Base-by-base conservation (phyloP, 2,797 vertebrate genomes). In the Pseudomugil tenellus region DNA sequence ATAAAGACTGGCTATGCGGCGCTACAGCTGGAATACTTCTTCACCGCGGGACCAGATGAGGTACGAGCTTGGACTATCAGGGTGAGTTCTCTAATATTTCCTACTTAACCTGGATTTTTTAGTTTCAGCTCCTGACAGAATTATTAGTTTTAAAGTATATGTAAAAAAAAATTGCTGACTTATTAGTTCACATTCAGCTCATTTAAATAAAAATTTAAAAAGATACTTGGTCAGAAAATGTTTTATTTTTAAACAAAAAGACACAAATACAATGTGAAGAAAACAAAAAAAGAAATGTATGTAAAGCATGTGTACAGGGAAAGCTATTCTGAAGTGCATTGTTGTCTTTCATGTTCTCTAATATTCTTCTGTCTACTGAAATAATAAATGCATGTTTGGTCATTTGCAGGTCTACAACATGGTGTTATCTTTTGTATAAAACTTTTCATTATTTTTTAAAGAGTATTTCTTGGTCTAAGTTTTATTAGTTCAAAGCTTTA, bases 1-100 rank as follows among this genome's bases (percentile, higher is more conserved):
- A 98, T 99, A 92, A 99, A 99, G 95, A 94, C 94, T 32, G 98
- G 98, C 76, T 99, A 98, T 78, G 93, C 95, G 74, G 95, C 96
- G 48, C 95, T 99, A 76, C 98, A 98, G 91, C 95, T 99, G 91
- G 98, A 99, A 91, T 99, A 99, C 93, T 99, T 99, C 95, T 99
- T 99, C 94, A 99, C 98, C 75, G 98, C 97, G 54, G 98, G 98
- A 91, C 96, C 96, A 85, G 98, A 99, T 83, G 98, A 99, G 95
- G 98, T 99, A 88, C 95, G 97, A 89, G 98, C 98, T 17, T 99
- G 98, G 98, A 99, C 97, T 91, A 82, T 98, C 93, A 93, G 93
- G 84, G 94, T 95, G 74, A 91, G 92, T 69, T 9, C 16, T 49
- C 7, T 11, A 12, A 54, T 2, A 5, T 32, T 3, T 23, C 12